These are phyloP conservation scores for Scaptomyza polygonia DNA, from an alignment of 2,888 invertebrate species.

Conservation along the genomic window DNA sequence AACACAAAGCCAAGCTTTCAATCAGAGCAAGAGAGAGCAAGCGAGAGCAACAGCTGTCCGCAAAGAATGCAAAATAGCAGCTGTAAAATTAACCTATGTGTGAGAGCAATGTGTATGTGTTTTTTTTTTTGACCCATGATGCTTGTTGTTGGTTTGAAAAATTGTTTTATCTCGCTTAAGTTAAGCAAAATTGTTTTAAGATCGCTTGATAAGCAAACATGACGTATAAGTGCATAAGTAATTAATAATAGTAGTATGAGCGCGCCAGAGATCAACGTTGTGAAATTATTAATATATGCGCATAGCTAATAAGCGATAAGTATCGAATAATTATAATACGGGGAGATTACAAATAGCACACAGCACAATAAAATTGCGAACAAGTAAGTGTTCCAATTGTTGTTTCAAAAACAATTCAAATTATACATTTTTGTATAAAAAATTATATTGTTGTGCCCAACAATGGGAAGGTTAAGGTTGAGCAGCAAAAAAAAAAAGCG, in stretches of 20 bases:
- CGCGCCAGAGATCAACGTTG: slow-evolving; percentile 34
- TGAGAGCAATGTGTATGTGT: slow-evolving; percentile 13
- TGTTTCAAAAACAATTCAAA: too few species aligned
- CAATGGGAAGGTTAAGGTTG: slow-evolving; percentile 49
- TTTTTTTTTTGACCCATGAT: slow-evolving; percentile 5
- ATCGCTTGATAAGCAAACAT: slow-evolving; percentile 20
- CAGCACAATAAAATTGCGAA: too few species aligned
- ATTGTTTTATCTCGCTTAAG: too few species aligned
- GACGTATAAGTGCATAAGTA: slow-evolving; percentile 10
- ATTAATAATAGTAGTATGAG: slow-evolving; percentile 20
- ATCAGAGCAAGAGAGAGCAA: background rate
- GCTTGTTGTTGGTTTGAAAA: too few species aligned
- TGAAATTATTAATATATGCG: slow-evolving; percentile 20
- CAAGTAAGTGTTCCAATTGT: too few species aligned
- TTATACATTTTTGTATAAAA: too few species aligned
- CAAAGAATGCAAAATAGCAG: slow-evolving; percentile 24
- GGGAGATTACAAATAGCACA: too few species aligned
- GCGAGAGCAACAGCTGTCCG: slow-evolving; percentile 2
- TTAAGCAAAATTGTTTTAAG: background rate
- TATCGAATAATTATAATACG: background rate
- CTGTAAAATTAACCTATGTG: slow-evolving; percentile 39
- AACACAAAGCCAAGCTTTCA: slow-evolving; percentile 30
- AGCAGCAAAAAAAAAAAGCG: slow-evolving; percentile 49
- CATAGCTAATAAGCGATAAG: slow-evolving; percentile 30
- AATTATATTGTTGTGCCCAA: background rate